Base-by-base conservation (phyloP, 2,113 vertebrate genomes). In the Micromys minutus region DNA sequence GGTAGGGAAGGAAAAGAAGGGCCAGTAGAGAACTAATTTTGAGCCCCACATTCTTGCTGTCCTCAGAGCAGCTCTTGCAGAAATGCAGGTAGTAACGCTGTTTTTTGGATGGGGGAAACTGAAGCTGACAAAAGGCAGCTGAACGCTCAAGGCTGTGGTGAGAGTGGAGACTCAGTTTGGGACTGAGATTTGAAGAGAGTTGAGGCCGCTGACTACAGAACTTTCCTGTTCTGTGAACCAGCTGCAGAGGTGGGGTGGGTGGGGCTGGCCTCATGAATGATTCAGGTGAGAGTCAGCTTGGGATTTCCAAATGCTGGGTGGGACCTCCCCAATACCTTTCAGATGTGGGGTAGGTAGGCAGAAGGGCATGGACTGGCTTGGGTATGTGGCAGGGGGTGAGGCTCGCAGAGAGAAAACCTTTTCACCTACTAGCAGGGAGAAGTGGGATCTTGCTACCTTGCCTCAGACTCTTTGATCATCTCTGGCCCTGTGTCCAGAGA, bases 251-350 rank as follows among this genome's bases (percentile, higher is more conserved):
- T 90, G 93, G 87, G 94, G 95, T 39, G 29, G 93, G 93, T 36
- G 26, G 59, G 79, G 95, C 61, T 16, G 57, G 52, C 90, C 76
- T 84, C 75, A 36, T 12, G 93, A n/a, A 76, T 97, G 97, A 97
- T 87, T 97, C 95, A 96, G 96, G 92, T 97, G n/a, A 89, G 94
- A 96, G 95, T 97, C 95, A 96, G 72, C 85, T 94, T 57, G 0
- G 39, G 87, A 93, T 97, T 97, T 94, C 93, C 80, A 95, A 90
- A 95, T 4, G 85, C 63, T 92, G 85, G 95, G 94, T 95, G 95
- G 61, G 47, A 69, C 34, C 9, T 81, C 39, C 69, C 34, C 29
- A 31, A 59, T 39, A 74, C 17, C 72, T 31, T 45, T 90, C 9
- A 57, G 84, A 87, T 89, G 75, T 52, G 65, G 39, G 12, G 12